A percentile compares a stretch with the other conserved stretches of the same genome.
phyloP scores from a whole-genome alignment of 2,797 vertebrate species.

The Cottoperca gobio region DNA sequence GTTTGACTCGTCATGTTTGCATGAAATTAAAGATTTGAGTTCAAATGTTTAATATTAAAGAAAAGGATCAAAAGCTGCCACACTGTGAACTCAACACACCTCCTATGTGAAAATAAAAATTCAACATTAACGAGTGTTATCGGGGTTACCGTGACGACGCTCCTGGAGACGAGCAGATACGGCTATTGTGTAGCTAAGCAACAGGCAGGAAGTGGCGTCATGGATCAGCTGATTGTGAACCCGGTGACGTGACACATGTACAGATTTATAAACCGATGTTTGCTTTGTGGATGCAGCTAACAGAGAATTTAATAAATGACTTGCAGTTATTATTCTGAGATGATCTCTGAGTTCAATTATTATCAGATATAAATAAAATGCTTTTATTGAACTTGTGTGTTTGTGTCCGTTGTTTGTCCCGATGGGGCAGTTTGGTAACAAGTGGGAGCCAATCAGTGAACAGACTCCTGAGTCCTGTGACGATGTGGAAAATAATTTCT shows the following conservation, averaged over 20 bases:
- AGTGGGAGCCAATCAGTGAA: no score
- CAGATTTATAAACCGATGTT: constrained; percentile 21
- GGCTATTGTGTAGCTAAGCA: constrained; percentile 4
- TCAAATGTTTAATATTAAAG: not conserved
- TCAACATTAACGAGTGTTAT: not conserved
- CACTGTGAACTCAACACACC: no score
- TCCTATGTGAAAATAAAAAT: no score
- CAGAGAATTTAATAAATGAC: constrained; percentile 22
- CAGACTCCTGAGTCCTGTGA: no score
- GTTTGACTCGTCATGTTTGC: constrained; percentile 1
- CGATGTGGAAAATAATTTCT: no score
- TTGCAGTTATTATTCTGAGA: constrained; percentile 22
- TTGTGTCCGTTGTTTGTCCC: not conserved
- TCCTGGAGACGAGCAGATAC: not conserved
- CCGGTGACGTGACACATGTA: not conserved
- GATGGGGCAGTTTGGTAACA: no score
- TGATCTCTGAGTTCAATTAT: constrained; percentile 22
- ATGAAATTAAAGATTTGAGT: not conserved
- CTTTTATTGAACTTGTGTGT: constrained; percentile 7
- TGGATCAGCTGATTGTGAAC: constrained; percentile 6
- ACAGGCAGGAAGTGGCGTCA: constrained; percentile 21
- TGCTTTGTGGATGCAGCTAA: constrained; percentile 18
- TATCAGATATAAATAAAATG: constrained; percentile 24
- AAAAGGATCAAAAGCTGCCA: not conserved
- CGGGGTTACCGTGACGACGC: not conserved